Conservation (phyloP, 1,140 invertebrate genomes). For the Drosophila nasuta region DNA sequence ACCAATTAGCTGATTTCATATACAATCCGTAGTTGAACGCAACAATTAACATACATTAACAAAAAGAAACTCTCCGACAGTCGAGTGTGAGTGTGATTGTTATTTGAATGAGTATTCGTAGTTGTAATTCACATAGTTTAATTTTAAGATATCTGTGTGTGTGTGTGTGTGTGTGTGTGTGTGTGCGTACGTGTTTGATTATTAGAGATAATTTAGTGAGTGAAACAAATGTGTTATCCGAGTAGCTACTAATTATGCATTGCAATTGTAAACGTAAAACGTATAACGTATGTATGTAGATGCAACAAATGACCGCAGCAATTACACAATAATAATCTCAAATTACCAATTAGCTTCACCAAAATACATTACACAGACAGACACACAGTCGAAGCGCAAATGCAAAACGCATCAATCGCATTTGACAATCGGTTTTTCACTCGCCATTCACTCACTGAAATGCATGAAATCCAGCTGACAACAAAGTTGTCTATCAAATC, state of each 20-base stretch:
- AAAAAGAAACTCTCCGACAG: background rate
- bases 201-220: conserved; percentile 1
- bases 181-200: background rate
- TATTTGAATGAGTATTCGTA: background rate
- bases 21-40: no score
- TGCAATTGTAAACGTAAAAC: background rate
- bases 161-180: background rate
- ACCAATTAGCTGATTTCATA: background rate
- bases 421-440: no score
- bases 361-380: background rate
- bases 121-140: conserved; percentile 1
- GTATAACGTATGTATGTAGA: background rate
- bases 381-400: background rate
- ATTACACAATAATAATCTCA: background rate
- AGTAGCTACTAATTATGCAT: conserved; percentile 23
- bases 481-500: no score
- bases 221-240: conserved; percentile 8
- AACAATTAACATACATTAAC: conserved; percentile 6
- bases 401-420: background rate
- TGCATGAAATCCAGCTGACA: no score
- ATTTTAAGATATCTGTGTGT: no score
- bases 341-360: background rate
- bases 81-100: conserved; percentile 3
- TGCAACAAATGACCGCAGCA: conserved; percentile 1
- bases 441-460: no score